Evolutionary conservation across 2,888 invertebrate species (phyloP).

Genomic region (Zaprionus lineosus): DNA sequence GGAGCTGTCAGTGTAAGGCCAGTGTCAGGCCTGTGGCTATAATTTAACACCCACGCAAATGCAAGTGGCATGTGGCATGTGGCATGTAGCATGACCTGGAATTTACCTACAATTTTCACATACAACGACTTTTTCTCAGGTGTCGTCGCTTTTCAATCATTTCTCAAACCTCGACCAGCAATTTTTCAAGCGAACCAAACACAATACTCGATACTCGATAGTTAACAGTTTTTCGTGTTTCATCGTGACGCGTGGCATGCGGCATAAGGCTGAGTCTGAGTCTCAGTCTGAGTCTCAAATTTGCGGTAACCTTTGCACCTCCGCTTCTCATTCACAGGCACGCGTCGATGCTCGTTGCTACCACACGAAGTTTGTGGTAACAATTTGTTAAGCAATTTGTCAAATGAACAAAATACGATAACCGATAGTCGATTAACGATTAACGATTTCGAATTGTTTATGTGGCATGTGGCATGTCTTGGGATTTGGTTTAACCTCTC

Average conservation of each 20-base stretch:
- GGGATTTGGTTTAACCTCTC: background rate
- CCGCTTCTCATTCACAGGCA: too few relatives aligned
- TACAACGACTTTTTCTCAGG: constrained; percentile 60
- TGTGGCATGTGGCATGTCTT: constrained; percentile 1
- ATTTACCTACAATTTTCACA: constrained; percentile 30
- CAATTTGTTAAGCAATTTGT: constrained; percentile 14
- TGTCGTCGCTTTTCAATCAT: constrained; percentile 62
- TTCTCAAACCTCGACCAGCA: constrained; percentile 19
- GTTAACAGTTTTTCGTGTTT: too few relatives aligned
- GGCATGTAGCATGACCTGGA: constrained; percentile 31
- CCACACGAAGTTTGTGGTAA: too few relatives aligned
- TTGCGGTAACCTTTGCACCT: too few relatives aligned
- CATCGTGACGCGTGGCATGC: background rate
- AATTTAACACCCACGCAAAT: constrained; percentile 70
- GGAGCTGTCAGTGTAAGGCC: constrained; percentile 41
- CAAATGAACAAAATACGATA: constrained; percentile 7
- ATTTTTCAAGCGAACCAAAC: constrained; percentile 14
- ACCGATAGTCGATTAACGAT: background rate
- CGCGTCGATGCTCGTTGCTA: too few relatives aligned
- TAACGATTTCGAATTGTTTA: background rate
- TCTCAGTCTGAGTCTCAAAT: too few relatives aligned
- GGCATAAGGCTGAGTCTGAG: too few relatives aligned
- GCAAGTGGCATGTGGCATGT: constrained; percentile 3
- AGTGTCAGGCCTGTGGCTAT: constrained; percentile 59
- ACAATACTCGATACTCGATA: constrained; percentile 19